Conservation (phyloP, 1,140 invertebrate genomes). For the Zaprionus tsacasi region DNA sequence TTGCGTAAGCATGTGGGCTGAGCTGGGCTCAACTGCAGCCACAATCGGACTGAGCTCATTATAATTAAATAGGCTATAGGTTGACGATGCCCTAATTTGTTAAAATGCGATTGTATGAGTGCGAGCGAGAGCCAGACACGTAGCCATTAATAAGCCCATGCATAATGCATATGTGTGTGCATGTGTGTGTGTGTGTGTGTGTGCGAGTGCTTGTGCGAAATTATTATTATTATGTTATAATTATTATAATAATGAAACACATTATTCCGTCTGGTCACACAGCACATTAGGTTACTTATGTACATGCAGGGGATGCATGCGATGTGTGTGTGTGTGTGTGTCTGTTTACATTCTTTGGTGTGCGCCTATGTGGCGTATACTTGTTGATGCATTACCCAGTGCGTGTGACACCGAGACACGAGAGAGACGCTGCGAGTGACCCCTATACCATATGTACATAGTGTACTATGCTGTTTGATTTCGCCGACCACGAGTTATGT, state of each 20-base stretch:
- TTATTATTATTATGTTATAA: constrained; percentile 35
- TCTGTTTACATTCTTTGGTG: constrained; percentile 31
- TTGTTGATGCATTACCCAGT: constrained; percentile 21
- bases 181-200: constrained; percentile 6
- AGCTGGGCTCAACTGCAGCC: constrained; percentile 10
- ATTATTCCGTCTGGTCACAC: constrained; percentile 74
- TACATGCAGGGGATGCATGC: neutral
- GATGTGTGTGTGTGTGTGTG: constrained; percentile 8
- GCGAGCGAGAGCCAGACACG: constrained; percentile 58
- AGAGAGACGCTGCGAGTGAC: constrained; percentile 9
- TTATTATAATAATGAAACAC: constrained; percentile 71
- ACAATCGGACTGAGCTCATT: constrained; percentile 73
- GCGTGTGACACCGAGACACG: neutral
- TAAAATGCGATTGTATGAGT: constrained; percentile 34
- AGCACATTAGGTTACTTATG: constrained; percentile 46
- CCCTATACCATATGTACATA: constrained; percentile 18
- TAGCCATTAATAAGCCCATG: constrained; percentile 25
- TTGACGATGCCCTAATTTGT: constrained; percentile 71
- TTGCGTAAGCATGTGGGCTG: constrained; percentile 2
- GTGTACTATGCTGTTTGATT: constrained; percentile 47
- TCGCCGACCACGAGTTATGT: constrained; percentile 33
- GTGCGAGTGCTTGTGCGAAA: constrained; percentile 12
- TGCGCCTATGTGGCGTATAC: constrained; percentile 20
- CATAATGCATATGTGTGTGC: constrained; percentile 13
- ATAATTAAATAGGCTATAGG: constrained; percentile 77